Evolutionary conservation across 2,797 vertebrate genomes (phyloP).

Genomic region (Simalia tracyae): DNA sequence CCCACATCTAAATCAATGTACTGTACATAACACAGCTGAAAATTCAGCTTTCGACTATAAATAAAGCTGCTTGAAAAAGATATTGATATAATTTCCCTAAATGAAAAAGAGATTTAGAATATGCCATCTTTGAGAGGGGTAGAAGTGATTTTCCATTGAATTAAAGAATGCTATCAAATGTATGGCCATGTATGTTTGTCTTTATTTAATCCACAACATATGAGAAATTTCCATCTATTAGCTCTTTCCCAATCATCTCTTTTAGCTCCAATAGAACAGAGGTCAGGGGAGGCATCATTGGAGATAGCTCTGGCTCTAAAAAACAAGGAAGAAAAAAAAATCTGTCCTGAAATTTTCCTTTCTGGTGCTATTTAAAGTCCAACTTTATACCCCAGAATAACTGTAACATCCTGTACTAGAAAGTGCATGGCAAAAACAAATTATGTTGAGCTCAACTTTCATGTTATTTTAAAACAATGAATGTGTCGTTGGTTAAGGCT

Average conservation of each 20-base stretch:
- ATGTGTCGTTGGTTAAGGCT: slow-evolving; percentile 55
- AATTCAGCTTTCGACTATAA: not conserved
- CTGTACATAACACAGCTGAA: not conserved
- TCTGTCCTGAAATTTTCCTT: slow-evolving; percentile 19
- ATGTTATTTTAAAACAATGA: slow-evolving; percentile 58
- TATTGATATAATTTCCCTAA: not conserved
- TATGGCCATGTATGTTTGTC: not conserved
- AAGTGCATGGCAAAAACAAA: slow-evolving; percentile 42
- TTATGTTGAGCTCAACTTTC: slow-evolving; percentile 47
- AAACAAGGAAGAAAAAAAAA: no score
- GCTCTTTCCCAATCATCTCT: not conserved
- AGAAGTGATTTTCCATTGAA: not conserved
- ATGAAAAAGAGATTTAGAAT: not conserved
- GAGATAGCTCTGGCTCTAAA: not conserved
- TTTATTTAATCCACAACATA: not conserved
- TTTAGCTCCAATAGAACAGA: slow-evolving; percentile 7
- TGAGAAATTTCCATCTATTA: slow-evolving; percentile 1
- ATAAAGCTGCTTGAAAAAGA: not conserved
- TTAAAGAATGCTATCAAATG: not conserved
- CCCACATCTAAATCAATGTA: not conserved
- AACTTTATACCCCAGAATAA: slow-evolving; percentile 29
- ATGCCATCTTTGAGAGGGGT: not conserved
- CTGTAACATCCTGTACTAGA: slow-evolving; percentile 34
- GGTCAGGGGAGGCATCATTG: not conserved
- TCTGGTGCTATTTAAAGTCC: slow-evolving; percentile 2